Percentiles rank a stretch among this genome's conserved stretches.
Evolutionary conservation across 2,888 invertebrate species (phyloP).

Genomic region (Schizaphis graminum): DNA sequence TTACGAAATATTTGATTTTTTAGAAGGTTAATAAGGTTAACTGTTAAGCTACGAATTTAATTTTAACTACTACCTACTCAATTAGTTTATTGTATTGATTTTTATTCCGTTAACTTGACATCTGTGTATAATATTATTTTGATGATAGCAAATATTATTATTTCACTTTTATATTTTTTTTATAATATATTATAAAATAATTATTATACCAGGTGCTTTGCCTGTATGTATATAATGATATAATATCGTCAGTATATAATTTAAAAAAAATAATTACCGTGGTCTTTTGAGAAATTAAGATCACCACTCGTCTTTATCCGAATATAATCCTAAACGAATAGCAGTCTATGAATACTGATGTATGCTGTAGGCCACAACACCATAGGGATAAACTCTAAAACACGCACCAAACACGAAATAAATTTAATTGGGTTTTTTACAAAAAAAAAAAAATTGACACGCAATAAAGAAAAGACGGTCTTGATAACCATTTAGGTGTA

Average conservation of each 20-base stretch:
- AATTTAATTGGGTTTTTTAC: constrained; percentile 1
- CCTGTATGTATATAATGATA: neutral
- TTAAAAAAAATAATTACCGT: neutral
- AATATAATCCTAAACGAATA: neutral
- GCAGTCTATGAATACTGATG: neutral
- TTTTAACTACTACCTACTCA: neutral
- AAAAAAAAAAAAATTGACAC: neutral
- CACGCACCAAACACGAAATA: neutral
- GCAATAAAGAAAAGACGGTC: neutral
- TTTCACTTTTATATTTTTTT: neutral
- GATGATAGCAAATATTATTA: neutral
- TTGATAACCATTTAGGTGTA: neutral
- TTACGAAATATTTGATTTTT: neutral
- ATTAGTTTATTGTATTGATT: neutral
- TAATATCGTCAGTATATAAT: neutral
- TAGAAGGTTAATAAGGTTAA: neutral
- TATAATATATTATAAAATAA: neutral
- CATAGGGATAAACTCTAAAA: neutral
- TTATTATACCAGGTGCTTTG: neutral
- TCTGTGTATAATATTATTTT: neutral
- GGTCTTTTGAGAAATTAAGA: neutral
- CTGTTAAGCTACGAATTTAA: neutral
- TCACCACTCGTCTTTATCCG: neutral
- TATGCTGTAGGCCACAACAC: neutral
- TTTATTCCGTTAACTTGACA: neutral